Evolutionary conservation across 2,113 vertebrate species (phyloP), one percentile per base, ranked within the genome.

Genomic region (Eublepharis macularius): DNA sequence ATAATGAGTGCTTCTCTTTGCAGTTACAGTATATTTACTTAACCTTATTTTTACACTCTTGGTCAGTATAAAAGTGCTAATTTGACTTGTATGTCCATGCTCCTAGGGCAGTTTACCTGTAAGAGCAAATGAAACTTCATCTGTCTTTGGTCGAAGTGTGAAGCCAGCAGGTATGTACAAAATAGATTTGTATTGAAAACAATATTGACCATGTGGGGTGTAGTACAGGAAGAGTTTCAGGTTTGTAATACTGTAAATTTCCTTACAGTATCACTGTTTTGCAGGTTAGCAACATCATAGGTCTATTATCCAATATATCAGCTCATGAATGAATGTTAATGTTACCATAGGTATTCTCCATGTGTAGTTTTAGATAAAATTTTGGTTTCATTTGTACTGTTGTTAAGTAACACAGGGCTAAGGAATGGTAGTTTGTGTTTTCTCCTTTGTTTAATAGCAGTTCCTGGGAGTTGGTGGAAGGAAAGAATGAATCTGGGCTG

Each of bases 101-200:
- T 86, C 86, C 6, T 65, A 97, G 96, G 81, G 88, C 41, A 81
- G 34, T 26, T 90, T 89, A 89, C 77, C 92, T 92, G 92, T 86
- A 85, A 90, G 90, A 87, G 82, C 86, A 72, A 83, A 85, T 89
- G 89, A 87, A 43, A 6, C 87, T 0, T 86, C 76, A 0, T 89
- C 79, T 90, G 85, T 41, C 6, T 94, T 90, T 78, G 69, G 17
- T 86, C 66, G 29, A 24, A 74, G 1, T 19, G 1, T 32, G 24
- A 34, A 36, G 10, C 90, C 69, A 16, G 41, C 90, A 11, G 95
- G 96, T 96, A 95, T 73, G 94, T 92, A 72, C 83, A 65, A 85
- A 57, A 2, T 6, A 24, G 29, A 2, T 76, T 85, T 9, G 41
- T 12, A 34, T 63, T 63, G 60, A 24, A 21, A 63, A 26, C n/a